These are phyloP conservation scores for Cremastobaeus sp. DNA, from an alignment of 2,888 invertebrate species.

Conservation along the genomic window DNA sequence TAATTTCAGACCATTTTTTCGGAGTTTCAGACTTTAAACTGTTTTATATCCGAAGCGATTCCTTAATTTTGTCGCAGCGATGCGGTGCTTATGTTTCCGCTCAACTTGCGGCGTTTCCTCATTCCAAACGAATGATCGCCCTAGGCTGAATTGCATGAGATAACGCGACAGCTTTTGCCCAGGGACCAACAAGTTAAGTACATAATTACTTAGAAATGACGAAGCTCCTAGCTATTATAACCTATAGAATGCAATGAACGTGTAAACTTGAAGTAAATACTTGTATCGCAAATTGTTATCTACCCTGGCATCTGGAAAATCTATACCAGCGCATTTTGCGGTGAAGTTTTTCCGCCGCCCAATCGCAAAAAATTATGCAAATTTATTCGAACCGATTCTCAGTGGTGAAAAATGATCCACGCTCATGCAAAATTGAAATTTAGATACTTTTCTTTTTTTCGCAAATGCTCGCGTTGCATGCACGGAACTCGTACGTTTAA, in stretches of 20 bases:
- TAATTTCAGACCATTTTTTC: too few species aligned
- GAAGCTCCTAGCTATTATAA: slow-evolving; percentile 65
- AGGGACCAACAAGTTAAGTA: slow-evolving; percentile 73
- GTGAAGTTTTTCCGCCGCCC: slow-evolving; percentile 2
- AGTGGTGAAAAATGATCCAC: slow-evolving; percentile 39
- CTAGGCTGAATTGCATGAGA: slow-evolving; percentile 65
- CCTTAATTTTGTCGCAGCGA: slow-evolving; percentile 14
- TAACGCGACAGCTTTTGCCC: slow-evolving; percentile 66
- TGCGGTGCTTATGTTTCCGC: slow-evolving; percentile 27
- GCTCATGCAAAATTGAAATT: slow-evolving; percentile 52
- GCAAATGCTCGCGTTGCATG: slow-evolving; percentile 48
- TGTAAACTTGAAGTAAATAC: slow-evolving; percentile 63
- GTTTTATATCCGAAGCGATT: too few species aligned
- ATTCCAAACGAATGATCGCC: slow-evolving; percentile 58
- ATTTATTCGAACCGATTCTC: slow-evolving; percentile 25
- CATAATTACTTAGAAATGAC: slow-evolving; percentile 75
- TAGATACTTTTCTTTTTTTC: slow-evolving; percentile 41
- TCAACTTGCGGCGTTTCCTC: slow-evolving; percentile 32
- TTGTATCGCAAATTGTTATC: slow-evolving; percentile 40
- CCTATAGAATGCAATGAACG: slow-evolving; percentile 66
- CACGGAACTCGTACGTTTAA: slow-evolving; percentile 7
- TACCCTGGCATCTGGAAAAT: slow-evolving; percentile 16
- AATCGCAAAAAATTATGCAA: slow-evolving; percentile 33
- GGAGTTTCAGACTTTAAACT: too few species aligned
- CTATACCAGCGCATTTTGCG: not conserved